Conservation (phyloP, 2,888 invertebrate genomes). For the Cephus spinipes region DNA sequence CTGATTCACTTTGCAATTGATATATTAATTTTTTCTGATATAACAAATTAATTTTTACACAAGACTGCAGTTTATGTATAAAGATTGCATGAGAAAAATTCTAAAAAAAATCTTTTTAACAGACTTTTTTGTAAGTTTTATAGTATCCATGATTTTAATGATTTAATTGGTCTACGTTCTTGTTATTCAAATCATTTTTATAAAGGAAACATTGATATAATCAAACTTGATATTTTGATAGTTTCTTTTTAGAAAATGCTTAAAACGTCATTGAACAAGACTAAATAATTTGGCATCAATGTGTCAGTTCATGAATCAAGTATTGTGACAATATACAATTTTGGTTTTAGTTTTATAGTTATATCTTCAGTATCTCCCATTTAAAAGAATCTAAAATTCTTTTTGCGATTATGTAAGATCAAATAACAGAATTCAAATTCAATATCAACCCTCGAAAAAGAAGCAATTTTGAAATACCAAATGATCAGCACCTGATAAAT, state of each 20-base stretch:
- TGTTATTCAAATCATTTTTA: neutral
- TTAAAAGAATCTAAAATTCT: neutral
- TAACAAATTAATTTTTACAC: neutral
- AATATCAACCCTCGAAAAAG: neutral
- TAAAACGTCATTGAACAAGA: neutral
- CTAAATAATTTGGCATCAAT: neutral
- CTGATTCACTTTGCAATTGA: constrained; percentile 7
- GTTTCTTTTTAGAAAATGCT: neutral
- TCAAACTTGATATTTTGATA: neutral
- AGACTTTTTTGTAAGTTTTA: neutral
- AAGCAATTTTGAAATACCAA: neutral
- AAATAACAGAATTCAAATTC: neutral
- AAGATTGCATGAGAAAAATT: neutral
- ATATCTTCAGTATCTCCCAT: neutral
- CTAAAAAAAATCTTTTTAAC: neutral
- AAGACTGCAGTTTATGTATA: neutral
- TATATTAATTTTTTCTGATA: neutral
- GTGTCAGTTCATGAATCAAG: neutral
- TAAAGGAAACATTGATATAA: neutral
- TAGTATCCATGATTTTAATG: neutral
- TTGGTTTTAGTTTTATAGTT: neutral
- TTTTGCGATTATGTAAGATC: neutral
- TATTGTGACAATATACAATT: neutral
- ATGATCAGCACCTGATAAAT: neutral
- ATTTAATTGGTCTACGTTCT: neutral